These are phyloP conservation scores for Gobio gobio DNA, from an alignment of 2,113 vertebrate species.

Conservation along the genomic window DNA sequence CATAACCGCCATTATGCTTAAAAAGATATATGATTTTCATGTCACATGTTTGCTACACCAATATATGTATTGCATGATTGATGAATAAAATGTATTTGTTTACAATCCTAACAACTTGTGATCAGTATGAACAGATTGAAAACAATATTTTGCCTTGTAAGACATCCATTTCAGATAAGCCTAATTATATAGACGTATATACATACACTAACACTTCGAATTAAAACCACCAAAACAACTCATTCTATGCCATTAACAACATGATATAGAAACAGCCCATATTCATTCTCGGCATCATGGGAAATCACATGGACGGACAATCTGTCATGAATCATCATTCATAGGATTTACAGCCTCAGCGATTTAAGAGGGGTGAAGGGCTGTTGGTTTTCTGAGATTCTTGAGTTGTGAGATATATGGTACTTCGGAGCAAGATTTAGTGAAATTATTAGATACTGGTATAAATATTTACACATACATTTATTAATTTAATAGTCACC, in stretches of 20 bases:
- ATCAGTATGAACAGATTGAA: background rate
- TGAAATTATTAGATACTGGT: background rate
- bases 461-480: background rate
- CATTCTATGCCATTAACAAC: background rate
- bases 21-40: background rate
- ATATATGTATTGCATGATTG: background rate
- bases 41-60: background rate
- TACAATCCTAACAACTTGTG: background rate
- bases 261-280: background rate
- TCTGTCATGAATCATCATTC: constrained; percentile 1
- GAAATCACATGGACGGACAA: constrained; percentile 22
- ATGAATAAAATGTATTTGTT: background rate
- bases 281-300: background rate
- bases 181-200: background rate
- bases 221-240: background rate
- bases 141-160: background rate
- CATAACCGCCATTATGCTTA: background rate
- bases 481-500: background rate
- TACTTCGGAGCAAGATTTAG: background rate
- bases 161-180: background rate
- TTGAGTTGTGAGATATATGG: background rate
- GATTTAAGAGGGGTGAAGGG: constrained; percentile 21
- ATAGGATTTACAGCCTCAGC: background rate
- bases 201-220: background rate
- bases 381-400: background rate